Evolutionary conservation across 2,113 vertebrate genomes (phyloP), one percentile per base, ranked within the genome.

Genomic region (Nansenia antarctica): DNA sequence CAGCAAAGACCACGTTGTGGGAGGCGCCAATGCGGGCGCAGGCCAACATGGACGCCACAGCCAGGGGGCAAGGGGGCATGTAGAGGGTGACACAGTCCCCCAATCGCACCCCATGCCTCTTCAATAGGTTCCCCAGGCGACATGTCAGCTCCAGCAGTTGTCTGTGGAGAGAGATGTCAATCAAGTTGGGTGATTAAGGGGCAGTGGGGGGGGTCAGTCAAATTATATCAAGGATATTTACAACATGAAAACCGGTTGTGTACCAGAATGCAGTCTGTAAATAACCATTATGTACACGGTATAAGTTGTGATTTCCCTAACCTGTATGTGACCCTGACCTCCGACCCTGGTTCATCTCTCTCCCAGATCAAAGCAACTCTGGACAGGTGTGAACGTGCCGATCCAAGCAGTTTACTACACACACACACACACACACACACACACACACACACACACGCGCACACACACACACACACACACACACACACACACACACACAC

Each of bases 331-430:
- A 98, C 82, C 53, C 85, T 90, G 78, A 95, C 94, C 82, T 95
- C 95, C 6, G 94, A 94, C 53, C 95, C 95, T 3, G 90, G 94
- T 47, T 99, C 95, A 67, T 99, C 96, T 72, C 88, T 93, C 88
- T 99, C 97, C 97, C 97, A 99, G 60, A 99, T 95, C 82, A 99
- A 90, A 65, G 96, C 97, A 29, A 97, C 80, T 98, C 80, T 0
- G 97, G 96, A 78, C 87, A 89, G 47, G 85, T 92, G 68, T 86
- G 89, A 0, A 93, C 95, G 0, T 98, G 96, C 4, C 90, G 94
- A 79, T 99, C 97, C 91, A 99, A 88, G 84, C 97, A 99, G 81
- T 96, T 98, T 30, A 96, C 97, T 99, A 84, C 24, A 12, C 11
- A 9, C 18, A 57, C 31, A 45, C 53, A 8, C 39, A 61, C 32